Conservation (phyloP, 2,888 invertebrate genomes). For the Nephrocerus scutellatus region DNA sequence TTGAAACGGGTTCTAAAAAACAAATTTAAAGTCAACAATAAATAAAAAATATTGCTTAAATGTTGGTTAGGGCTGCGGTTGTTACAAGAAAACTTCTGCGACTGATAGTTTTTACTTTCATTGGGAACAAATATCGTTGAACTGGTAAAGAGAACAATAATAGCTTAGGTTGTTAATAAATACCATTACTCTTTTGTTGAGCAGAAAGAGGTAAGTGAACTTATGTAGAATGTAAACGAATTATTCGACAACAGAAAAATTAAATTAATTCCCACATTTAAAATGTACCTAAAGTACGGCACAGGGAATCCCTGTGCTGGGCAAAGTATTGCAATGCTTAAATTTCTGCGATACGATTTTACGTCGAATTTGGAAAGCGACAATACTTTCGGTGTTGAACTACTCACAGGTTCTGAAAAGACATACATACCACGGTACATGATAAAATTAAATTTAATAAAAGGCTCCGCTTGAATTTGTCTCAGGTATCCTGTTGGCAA, state of each 20-base stretch:
- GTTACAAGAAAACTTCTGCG: too few species aligned
- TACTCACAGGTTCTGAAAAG: constrained; percentile 62
- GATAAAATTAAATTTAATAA: too few species aligned
- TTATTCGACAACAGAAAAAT: constrained; percentile 1
- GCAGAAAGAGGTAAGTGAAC: neutral
- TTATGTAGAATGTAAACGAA: neutral
- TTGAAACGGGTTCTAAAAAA: constrained; percentile 59
- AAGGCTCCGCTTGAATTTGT: too few species aligned
- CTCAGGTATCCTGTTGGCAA: too few species aligned
- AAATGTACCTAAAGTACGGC: constrained; percentile 55
- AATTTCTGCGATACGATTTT: constrained; percentile 36
- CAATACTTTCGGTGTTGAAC: constrained; percentile 61
- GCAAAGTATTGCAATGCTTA: constrained; percentile 52
- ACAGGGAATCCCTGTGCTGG: constrained; percentile 62
- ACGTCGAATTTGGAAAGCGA: constrained; percentile 47
- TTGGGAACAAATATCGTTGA: too few species aligned
- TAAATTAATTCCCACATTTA: neutral
- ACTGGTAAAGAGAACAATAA: too few species aligned
- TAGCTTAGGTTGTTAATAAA: too few species aligned
- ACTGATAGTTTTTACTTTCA: too few species aligned
- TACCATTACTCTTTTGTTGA: too few species aligned
- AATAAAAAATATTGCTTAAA: constrained; percentile 23
- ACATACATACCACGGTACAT: too few species aligned
- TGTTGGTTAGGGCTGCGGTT: too few species aligned
- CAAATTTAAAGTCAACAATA: constrained; percentile 1